Evolutionary conservation across 53 echinoderm and acorn worm genomes (phyloP), one percentile per base, ranked within the genome.

Genomic region (Patiria pectinifera): DNA sequence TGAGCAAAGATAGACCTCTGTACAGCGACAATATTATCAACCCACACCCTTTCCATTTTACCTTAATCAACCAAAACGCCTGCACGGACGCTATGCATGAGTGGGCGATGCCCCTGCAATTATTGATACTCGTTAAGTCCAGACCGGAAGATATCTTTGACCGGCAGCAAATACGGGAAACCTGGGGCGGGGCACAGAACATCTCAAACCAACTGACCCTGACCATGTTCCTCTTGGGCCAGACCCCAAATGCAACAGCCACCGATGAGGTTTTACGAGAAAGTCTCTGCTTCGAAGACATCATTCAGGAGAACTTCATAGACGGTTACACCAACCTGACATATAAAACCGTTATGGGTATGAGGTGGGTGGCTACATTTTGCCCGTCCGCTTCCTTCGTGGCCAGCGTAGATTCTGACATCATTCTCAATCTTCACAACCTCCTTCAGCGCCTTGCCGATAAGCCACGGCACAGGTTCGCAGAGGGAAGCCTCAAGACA

Each of bases 261-360:
- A 69, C 47, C 1, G 80, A 21, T 19, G 45, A 48, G 22, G 69
- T 90, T 46, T 69, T 90, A 15, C 15, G 62, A 13, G 90, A 90
- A 90, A 90, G 81, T 66, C 24, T 12, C 47, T 19, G 63, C 58
- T 92, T 80, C 49, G 48, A 48, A 26, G 93, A 93, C 47, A 93
- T 93, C 21, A 84, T 93, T 59, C 93, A 93, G 26, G 93, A 90
- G 74, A 76, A 93, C 69, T 93, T 93, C n/a, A 72, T 83, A 7
- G 93, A 93, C 72, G 62, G 78, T 4, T 93, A 93, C 59, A 53
- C 48, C n/a, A 93, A 93, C 77, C 71, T 93, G 15, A 93, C 93
- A 4, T 23, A 83, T 9, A 93, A 93, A 48, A 93, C 71, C 19
- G 77, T 91, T 69, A 83, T 93, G 85, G 93, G 93, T 16, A 75